phyloP scores from a whole-genome alignment of 2,888 invertebrate species.

The Mythimna ferrago region DNA sequence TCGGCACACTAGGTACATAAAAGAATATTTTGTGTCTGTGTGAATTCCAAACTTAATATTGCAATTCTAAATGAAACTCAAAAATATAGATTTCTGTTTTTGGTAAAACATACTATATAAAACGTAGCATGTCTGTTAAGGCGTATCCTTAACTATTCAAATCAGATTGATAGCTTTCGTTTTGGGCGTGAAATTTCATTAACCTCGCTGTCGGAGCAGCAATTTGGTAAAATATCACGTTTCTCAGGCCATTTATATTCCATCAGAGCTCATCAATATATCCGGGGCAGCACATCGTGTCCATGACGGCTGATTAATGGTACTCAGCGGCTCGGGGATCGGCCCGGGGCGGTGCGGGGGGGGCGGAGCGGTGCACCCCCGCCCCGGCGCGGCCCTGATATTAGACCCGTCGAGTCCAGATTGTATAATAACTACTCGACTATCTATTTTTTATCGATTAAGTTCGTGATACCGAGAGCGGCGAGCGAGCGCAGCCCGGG shows the following conservation, averaged over 20 bases:
- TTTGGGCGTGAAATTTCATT: constrained; percentile 63
- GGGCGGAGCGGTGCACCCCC: not conserved
- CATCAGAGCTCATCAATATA: constrained; percentile 66
- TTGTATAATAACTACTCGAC: constrained; percentile 55
- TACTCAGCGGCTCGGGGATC: constrained; percentile 57
- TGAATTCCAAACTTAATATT: not conserved
- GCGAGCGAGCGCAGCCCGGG: constrained; percentile 8
- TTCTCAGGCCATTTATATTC: constrained; percentile 67
- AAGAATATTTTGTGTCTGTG: not conserved
- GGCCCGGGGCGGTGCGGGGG: constrained; percentile 35
- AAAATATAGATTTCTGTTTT: not conserved
- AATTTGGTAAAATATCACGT: constrained; percentile 67
- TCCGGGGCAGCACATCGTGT: constrained; percentile 62
- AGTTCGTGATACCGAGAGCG: constrained; percentile 20
- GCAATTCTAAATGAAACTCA: not conserved
- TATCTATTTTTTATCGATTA: constrained; percentile 60
- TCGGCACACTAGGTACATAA: not conserved
- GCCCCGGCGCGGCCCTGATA: constrained; percentile 28
- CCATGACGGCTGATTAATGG: constrained; percentile 71
- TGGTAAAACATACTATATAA: not conserved
- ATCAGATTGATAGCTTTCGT: constrained; percentile 51
- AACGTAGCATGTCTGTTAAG: not conserved
- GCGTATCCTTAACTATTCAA: constrained; percentile 31
- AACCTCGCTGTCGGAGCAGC: constrained; percentile 50
- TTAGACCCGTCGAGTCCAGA: constrained; percentile 52